Percentiles rank a stretch among this genome's conserved stretches.
Evolutionary conservation across 2,113 vertebrate genomes (phyloP).

Genomic region (Martes martes): DNA sequence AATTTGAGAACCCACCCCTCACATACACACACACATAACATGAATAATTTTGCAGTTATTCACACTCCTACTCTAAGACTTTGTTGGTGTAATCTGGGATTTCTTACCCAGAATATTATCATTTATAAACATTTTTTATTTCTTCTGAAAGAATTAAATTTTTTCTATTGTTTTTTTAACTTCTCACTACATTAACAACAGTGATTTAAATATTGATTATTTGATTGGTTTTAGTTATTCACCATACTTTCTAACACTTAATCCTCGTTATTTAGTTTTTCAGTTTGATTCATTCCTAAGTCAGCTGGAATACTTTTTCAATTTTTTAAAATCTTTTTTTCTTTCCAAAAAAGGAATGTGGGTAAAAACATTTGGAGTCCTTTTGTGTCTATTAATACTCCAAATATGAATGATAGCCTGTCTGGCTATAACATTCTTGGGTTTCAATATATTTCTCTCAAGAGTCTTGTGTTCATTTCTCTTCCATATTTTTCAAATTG

Average conservation of each 20-base stretch:
- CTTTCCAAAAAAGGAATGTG: conserved; percentile 1
- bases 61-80: conserved; percentile 24
- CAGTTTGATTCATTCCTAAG: conserved; percentile 49
- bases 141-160: background rate
- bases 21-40: conserved; percentile 10
- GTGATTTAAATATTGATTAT: background rate
- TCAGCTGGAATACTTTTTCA: conserved; percentile 31
- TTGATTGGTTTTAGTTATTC: background rate
- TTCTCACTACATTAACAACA: background rate
- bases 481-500: conserved; percentile 39
- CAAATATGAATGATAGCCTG: conserved; percentile 38
- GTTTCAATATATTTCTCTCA: conserved; percentile 57
- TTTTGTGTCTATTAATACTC: conserved; percentile 42
- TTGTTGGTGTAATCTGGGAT: conserved; percentile 31
- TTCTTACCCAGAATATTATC: conserved; percentile 28
- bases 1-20: background rate
- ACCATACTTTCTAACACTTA: conserved; percentile 8
- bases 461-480: conserved; percentile 35
- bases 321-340: background rate
- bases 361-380: conserved; percentile 34
- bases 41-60: conserved; percentile 51
- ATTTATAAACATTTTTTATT: conserved; percentile 46
- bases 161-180: background rate
- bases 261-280: conserved; percentile 24
- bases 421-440: background rate